A percentile compares a stretch with the other conserved stretches of the same genome.
These are phyloP conservation scores for Leptestheria dahalacensis DNA, from an alignment of 1,140 invertebrate genomes.

Conservation along the genomic window DNA sequence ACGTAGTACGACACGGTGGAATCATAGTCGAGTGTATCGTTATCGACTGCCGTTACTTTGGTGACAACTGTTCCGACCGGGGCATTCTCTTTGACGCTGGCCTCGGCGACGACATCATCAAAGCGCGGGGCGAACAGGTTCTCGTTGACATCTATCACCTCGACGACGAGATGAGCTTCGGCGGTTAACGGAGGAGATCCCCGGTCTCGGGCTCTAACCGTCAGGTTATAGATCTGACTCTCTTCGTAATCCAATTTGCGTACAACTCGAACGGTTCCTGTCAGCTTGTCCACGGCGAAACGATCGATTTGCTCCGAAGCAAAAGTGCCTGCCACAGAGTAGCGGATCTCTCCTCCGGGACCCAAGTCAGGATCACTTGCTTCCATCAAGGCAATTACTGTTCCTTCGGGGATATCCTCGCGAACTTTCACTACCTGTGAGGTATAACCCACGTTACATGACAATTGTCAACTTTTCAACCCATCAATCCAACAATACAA, in stretches of 20 bases:
- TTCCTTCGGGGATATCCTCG: conserved; percentile 75
- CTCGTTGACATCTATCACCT: conserved; percentile 86
- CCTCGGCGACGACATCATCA: conserved; percentile 56
- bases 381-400: conserved; percentile 33
- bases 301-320: conserved; percentile 25
- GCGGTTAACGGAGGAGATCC: conserved; percentile 49
- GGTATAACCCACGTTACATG: conserved; percentile 31
- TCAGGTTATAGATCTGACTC: conserved; percentile 71
- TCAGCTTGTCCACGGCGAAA: conserved; percentile 62
- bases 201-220: conserved; percentile 62
- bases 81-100: conserved; percentile 56
- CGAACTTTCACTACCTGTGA: conserved; percentile 64
- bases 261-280: conserved; percentile 64
- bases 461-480: conserved; percentile 17
- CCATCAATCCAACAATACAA: too few species aligned
- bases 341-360: conserved; percentile 53
- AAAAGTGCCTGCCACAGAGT: conserved; percentile 47
- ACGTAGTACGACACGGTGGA: conserved; percentile 72
- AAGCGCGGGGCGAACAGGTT: conserved; percentile 72
- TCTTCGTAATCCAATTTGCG: conserved; percentile 70
- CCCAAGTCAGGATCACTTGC: conserved; percentile 78
- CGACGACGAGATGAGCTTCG: conserved; percentile 58
- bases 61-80: conserved; percentile 56
- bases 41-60: conserved; percentile 57
- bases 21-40: conserved; percentile 58